Base-by-base conservation (phyloP, 2,113 vertebrate genomes). In the Laterallus jamaicensis region DNA sequence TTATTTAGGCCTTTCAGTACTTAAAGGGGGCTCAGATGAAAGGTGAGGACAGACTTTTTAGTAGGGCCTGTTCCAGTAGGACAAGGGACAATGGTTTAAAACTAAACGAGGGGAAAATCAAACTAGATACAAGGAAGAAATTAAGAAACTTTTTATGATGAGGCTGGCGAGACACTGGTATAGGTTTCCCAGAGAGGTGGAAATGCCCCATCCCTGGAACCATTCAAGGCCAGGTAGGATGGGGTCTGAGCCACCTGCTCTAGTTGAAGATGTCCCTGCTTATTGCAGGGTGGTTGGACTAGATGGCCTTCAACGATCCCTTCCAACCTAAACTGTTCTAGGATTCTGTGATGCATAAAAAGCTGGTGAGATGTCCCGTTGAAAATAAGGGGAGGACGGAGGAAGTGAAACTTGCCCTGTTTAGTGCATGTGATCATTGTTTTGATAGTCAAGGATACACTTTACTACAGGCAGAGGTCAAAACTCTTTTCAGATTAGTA, bases 131-230 rank as follows among this genome's bases (percentile, higher is more conserved):
- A 40, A n/a, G 12, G 54, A 68, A 77, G 21, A 49, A 49, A 49
- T 5, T 49, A 49, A 49, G 29, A 52, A 35, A 9, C 40, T 1
- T 24, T 42, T 31, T 12, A 8, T 3, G 0, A 1, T 11, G 39
- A 40, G 24, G 12, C 3, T 20, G 35, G 35, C 42, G 40, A 50
- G 3, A 13, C 29, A 1, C 26, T 24, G 49, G 15, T 2, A 0
- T 8, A 66, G 20, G 12, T 31, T 74, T 24, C 31, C 29, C 42
- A 21, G 42, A 18, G 59, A 11, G 25, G 29, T 21, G 19, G 58
- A 11, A 0, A 15, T 49, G 24, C 12, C 50, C 29, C 24, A 40
- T 29, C 59, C 52, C 25, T 67, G 69, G 44, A 8, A 44, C 15
- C 35, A 19, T 62, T 26, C 37, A 3, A n/a, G n/a, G n/a, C 12